A percentile compares a stretch with the other conserved stretches of the same genome.
These are phyloP conservation scores for Sebastes baramenuke DNA, from an alignment of 2,797 vertebrate species.

Conservation along the genomic window DNA sequence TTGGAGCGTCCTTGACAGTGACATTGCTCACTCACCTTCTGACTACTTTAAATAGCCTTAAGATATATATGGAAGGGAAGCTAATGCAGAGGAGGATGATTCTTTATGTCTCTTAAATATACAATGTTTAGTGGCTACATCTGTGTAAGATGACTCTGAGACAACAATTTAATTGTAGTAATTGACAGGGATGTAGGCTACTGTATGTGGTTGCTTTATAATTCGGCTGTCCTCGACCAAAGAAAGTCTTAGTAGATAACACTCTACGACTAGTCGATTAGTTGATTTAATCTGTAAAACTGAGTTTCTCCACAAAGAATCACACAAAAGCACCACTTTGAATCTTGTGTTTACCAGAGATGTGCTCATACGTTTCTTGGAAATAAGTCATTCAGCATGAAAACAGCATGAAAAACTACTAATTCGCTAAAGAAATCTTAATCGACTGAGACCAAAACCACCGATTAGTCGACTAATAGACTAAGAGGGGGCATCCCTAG, in stretches of 20 bases:
- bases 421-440: accelerated
- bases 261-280: no score
- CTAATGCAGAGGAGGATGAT: neutral
- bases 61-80: neutral
- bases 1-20: conserved; percentile 46
- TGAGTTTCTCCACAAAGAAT: no score
- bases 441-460: no score
- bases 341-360: no score
- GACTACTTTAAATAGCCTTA: conserved; percentile 15
- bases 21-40: conserved; percentile 44
- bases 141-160: neutral
- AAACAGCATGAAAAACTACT: accelerated
- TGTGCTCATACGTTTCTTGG: accelerated
- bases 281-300: no score
- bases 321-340: no score
- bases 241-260: accelerated
- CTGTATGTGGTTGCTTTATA: neutral
- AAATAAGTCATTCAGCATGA: no score
- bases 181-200: neutral
- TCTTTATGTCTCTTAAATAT: neutral
- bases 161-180: neutral
- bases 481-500: no score
- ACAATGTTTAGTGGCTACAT: neutral
- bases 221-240: accelerated
- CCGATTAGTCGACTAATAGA: no score